Percentiles rank a stretch among this genome's conserved stretches.
These are phyloP conservation scores for Papilio helenus DNA, from an alignment of 1,140 invertebrate species.

Conservation along the genomic window DNA sequence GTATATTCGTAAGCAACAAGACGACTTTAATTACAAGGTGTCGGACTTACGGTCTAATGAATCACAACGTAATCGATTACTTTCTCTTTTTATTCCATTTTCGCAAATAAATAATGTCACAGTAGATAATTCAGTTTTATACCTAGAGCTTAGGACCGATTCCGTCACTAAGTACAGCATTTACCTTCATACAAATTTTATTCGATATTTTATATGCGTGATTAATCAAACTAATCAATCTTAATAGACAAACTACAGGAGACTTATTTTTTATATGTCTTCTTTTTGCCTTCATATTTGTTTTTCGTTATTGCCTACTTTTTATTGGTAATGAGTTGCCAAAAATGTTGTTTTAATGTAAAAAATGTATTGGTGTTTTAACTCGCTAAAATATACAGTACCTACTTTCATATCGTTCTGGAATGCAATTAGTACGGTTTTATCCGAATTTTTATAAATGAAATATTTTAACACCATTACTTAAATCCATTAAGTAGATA, in stretches of 20 bases:
- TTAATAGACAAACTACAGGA: too few relatives aligned
- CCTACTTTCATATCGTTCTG: too few relatives aligned
- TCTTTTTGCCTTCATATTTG: too few relatives aligned
- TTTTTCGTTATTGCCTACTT: too few relatives aligned
- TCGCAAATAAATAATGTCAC: slow-evolving; percentile 12
- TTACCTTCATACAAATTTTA: too few relatives aligned
- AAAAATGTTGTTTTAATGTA: too few relatives aligned
- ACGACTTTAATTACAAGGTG: neutral
- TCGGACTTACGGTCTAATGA: slow-evolving; percentile 15
- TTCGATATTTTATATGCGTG: too few relatives aligned
- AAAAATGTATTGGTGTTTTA: too few relatives aligned
- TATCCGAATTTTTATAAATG: neutral
- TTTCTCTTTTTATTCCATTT: neutral
- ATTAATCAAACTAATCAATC: too few relatives aligned
- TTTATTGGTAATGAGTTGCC: too few relatives aligned
- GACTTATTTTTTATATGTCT: too few relatives aligned
- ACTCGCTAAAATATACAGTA: too few relatives aligned
- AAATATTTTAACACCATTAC: neutral
- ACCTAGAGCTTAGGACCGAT: neutral
- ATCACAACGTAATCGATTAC: slow-evolving; percentile 16
- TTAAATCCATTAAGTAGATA: neutral
- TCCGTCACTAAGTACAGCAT: neutral
- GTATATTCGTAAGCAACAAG: neutral
- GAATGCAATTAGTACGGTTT: neutral
- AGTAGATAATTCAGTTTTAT: neutral